Conservation (phyloP, 2,797 vertebrate species). For the Capromys pilorides region DNA sequence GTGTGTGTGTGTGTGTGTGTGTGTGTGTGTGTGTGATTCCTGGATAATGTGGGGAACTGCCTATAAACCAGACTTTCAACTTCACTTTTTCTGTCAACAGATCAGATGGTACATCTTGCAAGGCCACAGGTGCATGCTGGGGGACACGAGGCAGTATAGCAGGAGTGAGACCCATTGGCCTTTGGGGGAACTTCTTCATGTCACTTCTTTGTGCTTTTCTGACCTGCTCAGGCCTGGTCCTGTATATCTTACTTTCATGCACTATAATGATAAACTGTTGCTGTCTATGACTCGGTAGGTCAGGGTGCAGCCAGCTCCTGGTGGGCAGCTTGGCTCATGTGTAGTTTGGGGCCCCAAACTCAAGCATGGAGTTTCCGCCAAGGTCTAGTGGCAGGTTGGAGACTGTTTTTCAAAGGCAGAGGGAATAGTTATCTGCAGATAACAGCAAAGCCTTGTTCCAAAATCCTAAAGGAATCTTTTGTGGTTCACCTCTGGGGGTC, state of each 20-base stretch:
- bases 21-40: no score
- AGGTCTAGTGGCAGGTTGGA: background rate
- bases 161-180: background rate
- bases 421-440: background rate
- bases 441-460: background rate
- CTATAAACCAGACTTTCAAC: background rate
- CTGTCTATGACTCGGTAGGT: background rate
- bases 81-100: background rate
- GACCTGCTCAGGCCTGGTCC: background rate
- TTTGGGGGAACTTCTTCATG: background rate
- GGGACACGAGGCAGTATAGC: background rate
- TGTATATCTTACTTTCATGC: background rate
- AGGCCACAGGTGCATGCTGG: background rate
- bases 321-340: background rate
- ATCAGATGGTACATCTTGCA: background rate
- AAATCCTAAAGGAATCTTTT: background rate
- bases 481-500: background rate
- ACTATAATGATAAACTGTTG: background rate
- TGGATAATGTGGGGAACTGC: background rate
- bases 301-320: background rate
- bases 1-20: no score
- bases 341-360: background rate
- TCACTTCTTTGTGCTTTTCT: background rate
- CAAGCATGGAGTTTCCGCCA: background rate
- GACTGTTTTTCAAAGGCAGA: background rate